These are phyloP conservation scores for Dolichoris vasculosae DNA, from an alignment of 1,140 invertebrate genomes.

Conservation along the genomic window DNA sequence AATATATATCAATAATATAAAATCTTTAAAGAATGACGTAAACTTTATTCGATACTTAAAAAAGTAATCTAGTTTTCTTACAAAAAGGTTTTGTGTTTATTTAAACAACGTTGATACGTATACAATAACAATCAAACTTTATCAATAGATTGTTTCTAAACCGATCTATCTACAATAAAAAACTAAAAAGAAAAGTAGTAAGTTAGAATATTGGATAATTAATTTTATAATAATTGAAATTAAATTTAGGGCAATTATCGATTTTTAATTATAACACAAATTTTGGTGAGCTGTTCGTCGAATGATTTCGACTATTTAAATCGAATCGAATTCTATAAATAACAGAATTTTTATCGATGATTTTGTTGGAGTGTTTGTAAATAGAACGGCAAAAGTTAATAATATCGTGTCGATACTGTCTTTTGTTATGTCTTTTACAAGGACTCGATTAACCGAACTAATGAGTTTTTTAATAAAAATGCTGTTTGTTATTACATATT, in stretches of 20 bases:
- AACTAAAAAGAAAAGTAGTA: neutral
- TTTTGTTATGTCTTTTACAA: slow-evolving; percentile 8
- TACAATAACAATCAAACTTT: neutral
- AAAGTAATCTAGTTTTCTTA: neutral
- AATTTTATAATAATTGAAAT: neutral
- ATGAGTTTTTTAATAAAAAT: neutral
- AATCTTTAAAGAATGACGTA: neutral
- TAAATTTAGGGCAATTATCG: neutral
- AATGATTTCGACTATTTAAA: neutral
- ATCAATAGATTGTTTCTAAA: neutral
- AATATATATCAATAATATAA: neutral
- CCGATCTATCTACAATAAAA: neutral
- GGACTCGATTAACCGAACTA: neutral
- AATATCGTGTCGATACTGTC: neutral
- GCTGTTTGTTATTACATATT: neutral
- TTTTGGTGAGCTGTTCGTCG: neutral
- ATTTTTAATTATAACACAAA: neutral
- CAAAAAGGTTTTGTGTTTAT: neutral
- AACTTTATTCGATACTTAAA: neutral
- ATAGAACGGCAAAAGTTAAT: slow-evolving; percentile 3
- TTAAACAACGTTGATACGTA: neutral
- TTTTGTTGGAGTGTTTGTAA: neutral
- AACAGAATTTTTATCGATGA: neutral
- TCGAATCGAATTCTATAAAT: neutral
- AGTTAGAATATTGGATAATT: neutral